Percentiles rank a stretch among this genome's conserved stretches.
phyloP scores from a whole-genome alignment of 92 coral and sea anemone genomes.

The Siderastrea radians region DNA sequence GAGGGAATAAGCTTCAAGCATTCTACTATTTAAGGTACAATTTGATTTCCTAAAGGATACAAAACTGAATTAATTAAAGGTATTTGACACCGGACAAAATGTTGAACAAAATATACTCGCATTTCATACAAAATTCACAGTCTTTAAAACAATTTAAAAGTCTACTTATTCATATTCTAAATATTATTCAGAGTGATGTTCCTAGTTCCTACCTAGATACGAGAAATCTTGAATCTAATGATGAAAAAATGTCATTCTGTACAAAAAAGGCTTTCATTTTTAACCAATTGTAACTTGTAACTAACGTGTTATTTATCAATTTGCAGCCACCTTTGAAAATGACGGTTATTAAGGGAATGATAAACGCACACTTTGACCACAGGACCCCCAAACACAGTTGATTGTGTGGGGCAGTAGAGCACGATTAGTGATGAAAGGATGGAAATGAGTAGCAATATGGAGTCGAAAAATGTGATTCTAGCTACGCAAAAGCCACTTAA shows the following conservation, averaged over 20 bases:
- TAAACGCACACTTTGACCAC: not conserved
- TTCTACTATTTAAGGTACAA: conserved; percentile 1
- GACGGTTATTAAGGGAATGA: not conserved
- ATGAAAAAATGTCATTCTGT: conserved; percentile 16
- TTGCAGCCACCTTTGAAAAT: not conserved
- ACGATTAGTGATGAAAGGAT: too few relatives aligned
- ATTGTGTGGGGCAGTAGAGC: too few relatives aligned
- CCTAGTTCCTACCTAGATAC: conserved; percentile 2
- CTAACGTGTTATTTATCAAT: not conserved
- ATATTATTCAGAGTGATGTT: conserved; percentile 8
- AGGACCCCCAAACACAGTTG: not conserved
- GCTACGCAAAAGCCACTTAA: too few relatives aligned
- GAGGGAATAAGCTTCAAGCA: conserved; percentile 2
- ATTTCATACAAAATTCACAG: conserved; percentile 29
- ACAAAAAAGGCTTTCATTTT: conserved; percentile 17
- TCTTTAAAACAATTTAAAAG: conserved; percentile 9
- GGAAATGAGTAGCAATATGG: too few relatives aligned
- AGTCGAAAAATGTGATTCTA: too few relatives aligned
- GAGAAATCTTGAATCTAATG: conserved; percentile 2
- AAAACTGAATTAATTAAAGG: conserved; percentile 43
- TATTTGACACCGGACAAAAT: not conserved
- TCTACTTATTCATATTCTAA: conserved; percentile 33
- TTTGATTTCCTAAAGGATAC: conserved; percentile 9
- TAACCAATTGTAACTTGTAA: not conserved
- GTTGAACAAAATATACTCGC: conserved; percentile 42